These are phyloP conservation scores for Zeuzera pyrina DNA, from an alignment of 2,888 invertebrate species.

Conservation along the genomic window DNA sequence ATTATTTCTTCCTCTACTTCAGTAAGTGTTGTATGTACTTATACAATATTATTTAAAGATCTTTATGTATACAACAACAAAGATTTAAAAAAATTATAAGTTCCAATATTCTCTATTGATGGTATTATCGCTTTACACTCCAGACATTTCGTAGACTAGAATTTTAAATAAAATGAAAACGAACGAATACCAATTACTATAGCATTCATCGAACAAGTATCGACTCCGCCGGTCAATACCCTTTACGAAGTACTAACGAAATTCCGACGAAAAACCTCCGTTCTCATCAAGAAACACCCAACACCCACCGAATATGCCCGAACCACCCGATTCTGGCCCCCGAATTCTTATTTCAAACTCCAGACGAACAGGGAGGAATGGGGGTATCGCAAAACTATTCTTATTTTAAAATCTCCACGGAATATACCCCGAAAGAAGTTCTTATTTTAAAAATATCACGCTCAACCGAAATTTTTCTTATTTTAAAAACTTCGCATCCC, in stretches of 20 bases:
- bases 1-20: no score
- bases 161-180: no score
- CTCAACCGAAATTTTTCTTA: constrained; percentile 72
- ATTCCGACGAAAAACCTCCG: constrained; percentile 68
- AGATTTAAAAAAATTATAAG: no score
- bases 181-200: constrained; percentile 55
- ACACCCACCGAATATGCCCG: constrained; percentile 59
- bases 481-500: constrained; percentile 63
- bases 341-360: constrained; percentile 71
- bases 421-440: constrained; percentile 71
- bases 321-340: constrained; percentile 61
- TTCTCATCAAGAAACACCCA: constrained; percentile 64
- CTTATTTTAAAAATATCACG: constrained; percentile 73
- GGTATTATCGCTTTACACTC: no score
- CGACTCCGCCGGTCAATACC: constrained; percentile 61
- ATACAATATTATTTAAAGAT: no score
- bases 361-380: constrained; percentile 53
- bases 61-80: no score
- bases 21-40: no score
- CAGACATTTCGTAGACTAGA: no score
- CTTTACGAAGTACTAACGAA: constrained; percentile 56
- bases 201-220: constrained; percentile 55
- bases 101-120: no score
- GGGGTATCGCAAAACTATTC: constrained; percentile 70
- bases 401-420: constrained; percentile 73